These are phyloP conservation scores for Oryzias melastigma DNA, from an alignment of 2,113 vertebrate genomes.

Conservation along the genomic window DNA sequence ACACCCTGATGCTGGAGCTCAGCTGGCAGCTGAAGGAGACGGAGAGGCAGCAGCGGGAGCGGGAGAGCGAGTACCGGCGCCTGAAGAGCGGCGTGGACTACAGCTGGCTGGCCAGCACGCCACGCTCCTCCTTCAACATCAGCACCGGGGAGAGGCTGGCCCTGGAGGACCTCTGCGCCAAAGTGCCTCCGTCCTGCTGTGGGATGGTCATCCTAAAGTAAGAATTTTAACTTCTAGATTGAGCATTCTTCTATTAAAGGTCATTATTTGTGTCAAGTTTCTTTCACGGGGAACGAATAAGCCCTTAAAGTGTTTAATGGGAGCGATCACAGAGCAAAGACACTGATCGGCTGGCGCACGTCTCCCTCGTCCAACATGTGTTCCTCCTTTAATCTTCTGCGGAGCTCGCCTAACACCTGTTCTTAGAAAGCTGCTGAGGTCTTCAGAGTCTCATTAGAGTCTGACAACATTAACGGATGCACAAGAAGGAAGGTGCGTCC, in stretches of 20 bases:
- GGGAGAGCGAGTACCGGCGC: conserved; percentile 81
- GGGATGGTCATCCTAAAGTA: conserved; percentile 92
- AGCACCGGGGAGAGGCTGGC: conserved; percentile 85
- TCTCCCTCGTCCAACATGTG: not conserved
- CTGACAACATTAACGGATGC: conserved; percentile 10
- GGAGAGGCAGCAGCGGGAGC: conserved; percentile 84
- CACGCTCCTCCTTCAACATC: conserved; percentile 82
- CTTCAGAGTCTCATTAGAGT: conserved; percentile 39
- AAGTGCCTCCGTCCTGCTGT: conserved; percentile 89
- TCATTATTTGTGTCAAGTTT: no score
- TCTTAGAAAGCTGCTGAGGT: conserved; percentile 22
- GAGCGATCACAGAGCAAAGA: not conserved
- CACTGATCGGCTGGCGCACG: conserved; percentile 6
- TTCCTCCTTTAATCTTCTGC: conserved; percentile 20
- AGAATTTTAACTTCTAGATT: conserved; percentile 15
- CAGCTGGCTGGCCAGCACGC: conserved; percentile 89
- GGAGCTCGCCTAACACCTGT: conserved; percentile 15
- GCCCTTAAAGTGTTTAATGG: not conserved
- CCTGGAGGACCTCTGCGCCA: conserved; percentile 90
- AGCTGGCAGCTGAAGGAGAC: conserved; percentile 90
- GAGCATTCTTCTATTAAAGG: no score
- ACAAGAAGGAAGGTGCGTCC: not conserved
- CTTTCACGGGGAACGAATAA: no score
- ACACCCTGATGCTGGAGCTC: conserved; percentile 96
- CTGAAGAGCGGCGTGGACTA: conserved; percentile 91